Percentiles rank a stretch among this genome's conserved stretches.
Conservation (phyloP, 2,113 vertebrate species). For the Paratilapia polleni region DNA sequence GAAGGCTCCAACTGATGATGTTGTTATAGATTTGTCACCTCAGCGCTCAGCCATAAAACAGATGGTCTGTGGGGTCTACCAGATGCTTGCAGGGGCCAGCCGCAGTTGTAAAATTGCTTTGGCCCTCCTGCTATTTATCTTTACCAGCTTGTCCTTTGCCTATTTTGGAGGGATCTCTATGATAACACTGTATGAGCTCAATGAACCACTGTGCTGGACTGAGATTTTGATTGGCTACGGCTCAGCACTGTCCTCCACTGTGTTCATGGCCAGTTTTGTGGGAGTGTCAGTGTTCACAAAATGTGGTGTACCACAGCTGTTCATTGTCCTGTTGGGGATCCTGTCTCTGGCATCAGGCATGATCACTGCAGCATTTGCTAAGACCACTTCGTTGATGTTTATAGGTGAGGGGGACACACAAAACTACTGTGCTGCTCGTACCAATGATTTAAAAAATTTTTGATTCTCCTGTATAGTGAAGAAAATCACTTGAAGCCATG, state of each 20-base stretch:
- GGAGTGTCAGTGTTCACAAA: slow-evolving; percentile 86
- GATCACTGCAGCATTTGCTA: slow-evolving; percentile 84
- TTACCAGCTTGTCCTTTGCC: slow-evolving; percentile 83
- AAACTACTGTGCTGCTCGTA: not conserved
- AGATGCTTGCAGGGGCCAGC: slow-evolving; percentile 82
- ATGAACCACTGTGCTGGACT: slow-evolving; percentile 92
- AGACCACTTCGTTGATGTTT: slow-evolving; percentile 90
- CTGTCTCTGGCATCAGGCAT: slow-evolving; percentile 84
- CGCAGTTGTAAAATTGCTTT: slow-evolving; percentile 74
- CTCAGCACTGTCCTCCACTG: slow-evolving; percentile 81
- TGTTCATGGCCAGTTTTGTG: slow-evolving; percentile 88
- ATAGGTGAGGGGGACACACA: slow-evolving; percentile 83
- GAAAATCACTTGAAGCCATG: no score
- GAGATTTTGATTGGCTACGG: slow-evolving; percentile 93
- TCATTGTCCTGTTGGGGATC: slow-evolving; percentile 87
- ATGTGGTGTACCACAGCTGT: slow-evolving; percentile 82
- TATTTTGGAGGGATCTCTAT: slow-evolving; percentile 79
- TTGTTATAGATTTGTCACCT: not conserved
- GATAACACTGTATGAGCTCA: slow-evolving; percentile 89
- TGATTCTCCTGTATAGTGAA: no score
- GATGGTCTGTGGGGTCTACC: slow-evolving; percentile 81
- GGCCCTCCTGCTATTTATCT: slow-evolving; percentile 81
- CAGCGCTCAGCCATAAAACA: slow-evolving; percentile 59
- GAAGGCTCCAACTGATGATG: not conserved
- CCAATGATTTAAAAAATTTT: not conserved